phyloP scores from a whole-genome alignment of 2,113 vertebrate species.

The Catharus fuscescens region DNA sequence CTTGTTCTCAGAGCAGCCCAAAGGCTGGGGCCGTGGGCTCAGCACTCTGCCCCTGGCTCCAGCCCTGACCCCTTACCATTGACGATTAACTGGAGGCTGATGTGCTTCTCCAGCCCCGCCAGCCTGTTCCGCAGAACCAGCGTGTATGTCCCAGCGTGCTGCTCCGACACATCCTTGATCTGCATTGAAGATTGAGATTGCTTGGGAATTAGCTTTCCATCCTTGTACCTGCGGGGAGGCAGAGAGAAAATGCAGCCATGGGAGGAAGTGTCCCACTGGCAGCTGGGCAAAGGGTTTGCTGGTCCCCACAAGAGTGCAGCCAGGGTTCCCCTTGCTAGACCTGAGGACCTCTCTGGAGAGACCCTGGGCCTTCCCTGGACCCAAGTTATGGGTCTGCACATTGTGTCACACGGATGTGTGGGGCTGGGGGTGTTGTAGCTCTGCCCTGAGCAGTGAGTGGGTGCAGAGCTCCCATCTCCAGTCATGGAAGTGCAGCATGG shows the following conservation, averaged over 20 bases:
- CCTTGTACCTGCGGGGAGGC: conserved; percentile 86
- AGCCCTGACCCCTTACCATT: conserved; percentile 81
- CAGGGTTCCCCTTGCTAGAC: neutral
- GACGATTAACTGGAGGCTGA: conserved; percentile 87
- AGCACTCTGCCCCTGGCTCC: rapidly evolving
- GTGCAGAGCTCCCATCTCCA: neutral
- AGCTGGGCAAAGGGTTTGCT: neutral
- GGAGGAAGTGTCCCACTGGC: conserved; percentile 40
- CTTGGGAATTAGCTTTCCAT: conserved; percentile 84
- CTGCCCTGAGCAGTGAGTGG: neutral
- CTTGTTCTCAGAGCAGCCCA: neutral
- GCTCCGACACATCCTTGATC: conserved; percentile 89
- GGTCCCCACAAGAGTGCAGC: neutral
- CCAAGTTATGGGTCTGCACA: rapidly evolving
- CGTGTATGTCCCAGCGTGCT: conserved; percentile 86
- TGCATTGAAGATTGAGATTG: conserved; percentile 86
- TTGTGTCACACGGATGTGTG: neutral
- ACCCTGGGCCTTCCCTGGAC: neutral
- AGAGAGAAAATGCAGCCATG: conserved; percentile 55
- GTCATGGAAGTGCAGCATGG: neutral
- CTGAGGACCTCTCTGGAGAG: neutral
- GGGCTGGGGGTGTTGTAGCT: neutral
- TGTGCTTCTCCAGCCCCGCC: conserved; percentile 79
- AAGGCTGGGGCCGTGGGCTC: neutral
- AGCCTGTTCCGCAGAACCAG: conserved; percentile 84